These are phyloP conservation scores for Heliocidaris tuberculata DNA, from an alignment of 35 echinoderm and acorn worm species.

Conservation along the genomic window DNA sequence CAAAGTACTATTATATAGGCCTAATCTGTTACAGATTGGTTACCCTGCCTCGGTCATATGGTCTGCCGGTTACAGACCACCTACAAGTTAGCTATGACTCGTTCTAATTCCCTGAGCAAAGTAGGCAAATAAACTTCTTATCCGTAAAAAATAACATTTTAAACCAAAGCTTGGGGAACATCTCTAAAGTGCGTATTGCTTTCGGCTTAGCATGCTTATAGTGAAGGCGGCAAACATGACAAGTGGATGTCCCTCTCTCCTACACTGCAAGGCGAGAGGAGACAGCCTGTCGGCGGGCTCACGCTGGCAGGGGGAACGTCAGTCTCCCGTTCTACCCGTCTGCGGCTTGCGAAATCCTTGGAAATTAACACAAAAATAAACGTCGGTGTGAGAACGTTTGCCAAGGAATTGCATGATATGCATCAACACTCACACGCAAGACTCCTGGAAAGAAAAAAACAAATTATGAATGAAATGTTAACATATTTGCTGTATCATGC, in stretches of 20 bases:
- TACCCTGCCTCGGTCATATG: background rate
- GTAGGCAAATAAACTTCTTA: background rate
- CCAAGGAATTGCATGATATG: background rate
- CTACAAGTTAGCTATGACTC: background rate
- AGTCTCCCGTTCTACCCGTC: background rate
- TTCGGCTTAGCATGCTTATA: background rate
- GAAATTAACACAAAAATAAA: conserved; percentile 30
- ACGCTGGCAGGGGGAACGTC: conserved; percentile 9
- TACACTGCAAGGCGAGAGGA: background rate
- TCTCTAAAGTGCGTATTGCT: background rate
- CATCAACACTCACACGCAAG: background rate
- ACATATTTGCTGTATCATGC: background rate
- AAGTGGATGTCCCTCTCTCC: background rate
- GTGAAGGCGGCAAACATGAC: too few species aligned
- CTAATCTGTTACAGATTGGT: background rate
- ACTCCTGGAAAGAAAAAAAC: background rate
- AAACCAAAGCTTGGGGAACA: background rate
- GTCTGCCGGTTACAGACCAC: background rate
- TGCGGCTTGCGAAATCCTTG: conserved; percentile 32
- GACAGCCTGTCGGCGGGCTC: background rate
- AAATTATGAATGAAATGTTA: background rate
- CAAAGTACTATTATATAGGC: background rate
- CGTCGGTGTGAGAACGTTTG: background rate
- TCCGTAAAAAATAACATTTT: background rate
- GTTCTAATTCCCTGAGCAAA: too few species aligned